phyloP scores from a whole-genome alignment of 2,888 invertebrate genomes.

The Pristionchus japonicus region DNA sequence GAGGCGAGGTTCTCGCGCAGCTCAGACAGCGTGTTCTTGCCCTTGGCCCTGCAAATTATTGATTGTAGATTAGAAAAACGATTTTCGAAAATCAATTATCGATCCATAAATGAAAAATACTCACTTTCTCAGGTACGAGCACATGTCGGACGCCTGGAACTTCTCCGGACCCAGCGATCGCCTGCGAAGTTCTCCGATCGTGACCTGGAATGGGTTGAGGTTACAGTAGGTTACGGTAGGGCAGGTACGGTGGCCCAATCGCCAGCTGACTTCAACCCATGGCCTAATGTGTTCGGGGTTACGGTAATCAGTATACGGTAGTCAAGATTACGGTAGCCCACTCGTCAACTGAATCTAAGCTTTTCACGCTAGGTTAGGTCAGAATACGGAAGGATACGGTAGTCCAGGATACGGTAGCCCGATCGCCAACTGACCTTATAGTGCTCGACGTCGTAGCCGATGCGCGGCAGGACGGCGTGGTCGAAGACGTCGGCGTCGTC shows the following conservation, averaged over 20 bases:
- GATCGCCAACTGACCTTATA: background rate
- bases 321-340: background rate
- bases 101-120: too few species aligned
- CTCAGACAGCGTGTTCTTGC: background rate
- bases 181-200: background rate
- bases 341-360: too few species aligned
- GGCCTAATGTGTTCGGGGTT: too few species aligned
- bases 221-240: background rate
- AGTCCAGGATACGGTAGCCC: background rate
- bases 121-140: background rate
- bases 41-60: background rate
- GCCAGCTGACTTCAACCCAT: too few species aligned
- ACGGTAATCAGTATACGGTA: background rate
- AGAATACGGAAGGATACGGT: background rate
- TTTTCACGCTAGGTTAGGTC: too few species aligned
- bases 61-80: background rate
- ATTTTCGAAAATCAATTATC: too few species aligned
- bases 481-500: background rate
- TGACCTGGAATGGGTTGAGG: background rate
- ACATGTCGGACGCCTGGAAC: background rate
- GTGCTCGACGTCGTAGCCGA: background rate
- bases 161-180: background rate
- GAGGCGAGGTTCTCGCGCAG: background rate
- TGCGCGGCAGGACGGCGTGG: background rate
- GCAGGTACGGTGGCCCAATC: too few species aligned